A percentile compares a stretch with the other conserved stretches of the same genome.
Evolutionary conservation across 2,888 invertebrate species (phyloP).

Genomic region (Eupelmus urozonus): DNA sequence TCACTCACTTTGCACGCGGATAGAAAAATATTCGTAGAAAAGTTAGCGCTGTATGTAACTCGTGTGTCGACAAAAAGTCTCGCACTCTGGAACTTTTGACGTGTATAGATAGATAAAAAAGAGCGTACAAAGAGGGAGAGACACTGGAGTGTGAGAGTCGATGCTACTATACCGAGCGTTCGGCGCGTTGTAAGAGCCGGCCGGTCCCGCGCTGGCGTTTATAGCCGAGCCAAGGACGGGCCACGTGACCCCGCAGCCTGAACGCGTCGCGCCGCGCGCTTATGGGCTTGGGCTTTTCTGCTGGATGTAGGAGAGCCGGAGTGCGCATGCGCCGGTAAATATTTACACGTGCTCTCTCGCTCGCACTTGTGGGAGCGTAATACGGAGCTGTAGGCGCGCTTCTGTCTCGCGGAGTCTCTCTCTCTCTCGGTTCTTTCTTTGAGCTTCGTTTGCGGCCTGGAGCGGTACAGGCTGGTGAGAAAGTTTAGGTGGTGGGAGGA

Average conservation of each 20-base stretch:
- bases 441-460: neutral
- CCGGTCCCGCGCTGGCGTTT: constrained; percentile 70
- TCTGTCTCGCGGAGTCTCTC: neutral
- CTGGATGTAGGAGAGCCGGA: neutral
- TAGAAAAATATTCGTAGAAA: too few relatives aligned
- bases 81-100: neutral
- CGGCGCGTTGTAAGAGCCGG: constrained; percentile 71
- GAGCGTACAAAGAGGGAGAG: neutral
- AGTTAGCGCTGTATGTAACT: too few relatives aligned
- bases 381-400: too few relatives aligned
- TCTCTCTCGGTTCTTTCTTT: neutral
- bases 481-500: neutral
- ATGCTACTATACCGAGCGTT: constrained; percentile 18
- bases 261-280: neutral
- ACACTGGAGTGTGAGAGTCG: neutral
- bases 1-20: too few relatives aligned
- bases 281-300: neutral
- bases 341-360: constrained; percentile 72
- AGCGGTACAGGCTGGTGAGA: neutral
- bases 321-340: constrained; percentile 74
- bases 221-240: constrained; percentile 66
- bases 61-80: too few relatives aligned
- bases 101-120: neutral
- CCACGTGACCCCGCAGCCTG: constrained; percentile 70
- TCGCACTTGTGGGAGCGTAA: neutral